A percentile compares a stretch with the other conserved stretches of the same genome.
Conservation (phyloP, 2,797 vertebrate species). For the Okamejei kenojei region DNA sequence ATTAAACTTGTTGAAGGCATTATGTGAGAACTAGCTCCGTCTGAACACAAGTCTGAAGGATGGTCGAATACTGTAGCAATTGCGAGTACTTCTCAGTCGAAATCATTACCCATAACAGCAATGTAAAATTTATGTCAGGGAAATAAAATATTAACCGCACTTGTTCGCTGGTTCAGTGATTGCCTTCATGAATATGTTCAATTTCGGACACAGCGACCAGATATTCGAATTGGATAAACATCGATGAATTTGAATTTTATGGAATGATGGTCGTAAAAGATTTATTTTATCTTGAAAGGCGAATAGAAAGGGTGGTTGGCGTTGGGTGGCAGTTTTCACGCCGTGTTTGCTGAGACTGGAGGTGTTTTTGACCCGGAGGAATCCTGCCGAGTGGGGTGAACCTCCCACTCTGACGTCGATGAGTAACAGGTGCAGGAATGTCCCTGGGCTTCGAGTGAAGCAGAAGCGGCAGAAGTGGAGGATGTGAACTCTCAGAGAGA, state of each 20-base stretch:
- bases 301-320: not conserved
- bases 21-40: too few relatives aligned
- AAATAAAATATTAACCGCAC: too few relatives aligned
- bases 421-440: not conserved
- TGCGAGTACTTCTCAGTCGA: too few relatives aligned
- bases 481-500: not conserved
- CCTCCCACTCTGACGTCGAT: not conserved
- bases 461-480: not conserved
- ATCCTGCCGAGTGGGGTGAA: not conserved
- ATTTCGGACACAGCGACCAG: not conserved
- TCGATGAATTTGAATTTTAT: not conserved
- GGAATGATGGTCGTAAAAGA: not conserved
- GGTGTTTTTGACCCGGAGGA: not conserved
- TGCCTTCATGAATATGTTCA: not conserved
- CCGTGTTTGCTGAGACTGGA: not conserved
- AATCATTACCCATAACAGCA: too few relatives aligned
- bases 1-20: too few relatives aligned
- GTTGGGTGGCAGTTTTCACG: not conserved
- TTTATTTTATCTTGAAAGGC: not conserved
- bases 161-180: not conserved
- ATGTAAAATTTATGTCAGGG: too few relatives aligned
- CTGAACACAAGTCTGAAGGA: too few relatives aligned
- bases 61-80: too few relatives aligned
- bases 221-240: not conserved
- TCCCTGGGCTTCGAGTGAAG: not conserved